Percentiles rank a stretch among this genome's conserved stretches.
phyloP scores from a whole-genome alignment of 2,113 vertebrate species.

The Gasterosteus aculeatus region DNA sequence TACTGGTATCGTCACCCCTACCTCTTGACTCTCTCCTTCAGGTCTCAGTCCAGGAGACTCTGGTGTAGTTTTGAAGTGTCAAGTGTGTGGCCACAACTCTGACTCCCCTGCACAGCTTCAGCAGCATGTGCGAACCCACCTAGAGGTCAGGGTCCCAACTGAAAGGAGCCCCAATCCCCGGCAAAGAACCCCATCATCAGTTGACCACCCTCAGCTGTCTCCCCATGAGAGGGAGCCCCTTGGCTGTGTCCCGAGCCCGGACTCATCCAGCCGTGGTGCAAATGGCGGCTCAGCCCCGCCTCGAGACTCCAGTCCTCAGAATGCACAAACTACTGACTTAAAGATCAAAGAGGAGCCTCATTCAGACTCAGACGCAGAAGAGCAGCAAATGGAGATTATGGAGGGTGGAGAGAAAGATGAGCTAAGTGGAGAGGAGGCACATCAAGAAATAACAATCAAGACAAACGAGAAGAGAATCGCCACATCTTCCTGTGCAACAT shows the following conservation, averaged over 20 bases:
- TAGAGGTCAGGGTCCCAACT: constrained; percentile 71
- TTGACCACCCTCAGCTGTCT: constrained; percentile 60
- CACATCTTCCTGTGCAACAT: constrained; percentile 65
- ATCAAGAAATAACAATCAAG: constrained; percentile 23
- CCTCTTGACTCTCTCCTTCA: constrained; percentile 49
- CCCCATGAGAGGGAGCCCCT: constrained; percentile 65
- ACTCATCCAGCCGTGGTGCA: constrained; percentile 79
- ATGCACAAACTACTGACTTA: constrained; percentile 26
- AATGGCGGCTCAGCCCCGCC: constrained; percentile 79
- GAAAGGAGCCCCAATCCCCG: constrained; percentile 76
- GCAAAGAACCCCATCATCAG: constrained; percentile 60
- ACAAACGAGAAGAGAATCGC: background rate
- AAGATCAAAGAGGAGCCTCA: constrained; percentile 87
- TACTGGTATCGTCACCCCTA: background rate
- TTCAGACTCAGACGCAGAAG: constrained; percentile 78
- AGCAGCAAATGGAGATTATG: constrained; percentile 52
- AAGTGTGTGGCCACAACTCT: constrained; percentile 84
- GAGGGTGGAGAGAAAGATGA: constrained; percentile 39
- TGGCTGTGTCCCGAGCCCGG: constrained; percentile 67
- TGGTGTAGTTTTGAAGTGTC: constrained; percentile 83
- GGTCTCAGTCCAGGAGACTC: constrained; percentile 84
- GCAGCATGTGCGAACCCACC: constrained; percentile 85
- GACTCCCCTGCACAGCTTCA: constrained; percentile 86
- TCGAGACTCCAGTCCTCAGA: constrained; percentile 68
- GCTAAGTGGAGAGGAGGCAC: constrained; percentile 16